Evolutionary conservation across 92 coral and sea anemone species (phyloP), one percentile per base, ranked within the genome.

Genomic region (Epizoanthus rinbou): DNA sequence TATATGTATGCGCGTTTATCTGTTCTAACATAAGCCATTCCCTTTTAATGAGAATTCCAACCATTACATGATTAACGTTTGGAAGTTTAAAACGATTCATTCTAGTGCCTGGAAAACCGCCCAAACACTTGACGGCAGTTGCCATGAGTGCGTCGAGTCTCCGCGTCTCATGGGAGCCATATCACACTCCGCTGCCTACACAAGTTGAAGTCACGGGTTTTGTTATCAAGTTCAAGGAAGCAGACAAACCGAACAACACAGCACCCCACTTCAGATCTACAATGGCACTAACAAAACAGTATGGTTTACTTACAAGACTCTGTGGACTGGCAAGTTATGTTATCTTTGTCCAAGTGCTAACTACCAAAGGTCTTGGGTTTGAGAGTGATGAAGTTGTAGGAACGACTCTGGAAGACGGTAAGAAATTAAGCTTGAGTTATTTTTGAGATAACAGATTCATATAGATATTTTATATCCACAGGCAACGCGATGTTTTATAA

Each of bases 341-440:
- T 3, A 75, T 75, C 22, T 37, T 75, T 31, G 21, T 75, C 31
- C 81, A 75, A 37, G 69, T 57, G 18, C 3, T 75, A 19, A 75
- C 81, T 0, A 75, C 81, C 18, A 75, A 75, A 75, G 81, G 81
- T 17, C 41, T 37, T 75, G 81, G 81, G 28, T 57, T 75, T 33
- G 14, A 17, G 16, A 58, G 81, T 19, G 15, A 22, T 57, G 0
- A 24, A 3, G 64, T 33, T 41, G 60, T 21, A 6, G 81, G 67
- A 14, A 75, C 17, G 0, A 75, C 81, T 2, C 31, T 17, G 60
- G 81, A 75, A 52, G 81, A 75, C 9, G 69, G 81, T 75, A 57
- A 7, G 81, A 31, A 13, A 31, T n/a, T 47, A 47, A 47, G 2
- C 15, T 47, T 9, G 54, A 47, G 15, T 50, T 13, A 2, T 50